Conservation (phyloP, 2,888 invertebrate species). For the Cheilosia pagana region DNA sequence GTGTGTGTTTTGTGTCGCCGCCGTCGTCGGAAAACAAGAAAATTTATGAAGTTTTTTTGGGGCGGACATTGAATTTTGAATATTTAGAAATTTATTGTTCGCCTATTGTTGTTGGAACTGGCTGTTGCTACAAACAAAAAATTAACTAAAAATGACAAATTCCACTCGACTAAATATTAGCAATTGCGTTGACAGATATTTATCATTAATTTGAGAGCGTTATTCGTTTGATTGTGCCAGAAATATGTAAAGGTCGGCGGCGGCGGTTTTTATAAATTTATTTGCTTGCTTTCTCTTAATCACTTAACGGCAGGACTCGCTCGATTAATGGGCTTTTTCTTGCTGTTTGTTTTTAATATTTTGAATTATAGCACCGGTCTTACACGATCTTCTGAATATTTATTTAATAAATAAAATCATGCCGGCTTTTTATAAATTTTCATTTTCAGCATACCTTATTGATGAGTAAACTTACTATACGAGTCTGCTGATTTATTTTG, state of each 20-base stretch:
- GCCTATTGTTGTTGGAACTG: slow-evolving; percentile 5
- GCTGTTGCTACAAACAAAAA: slow-evolving; percentile 5
- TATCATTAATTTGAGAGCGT: slow-evolving; percentile 49
- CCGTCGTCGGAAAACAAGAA: slow-evolving; percentile 51
- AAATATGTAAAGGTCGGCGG: slow-evolving; percentile 54
- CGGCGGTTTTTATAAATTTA: slow-evolving; percentile 33
- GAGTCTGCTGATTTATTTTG: no score
- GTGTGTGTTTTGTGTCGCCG: slow-evolving; percentile 19
- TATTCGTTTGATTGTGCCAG: slow-evolving; percentile 55
- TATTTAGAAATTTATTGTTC: slow-evolving; percentile 64
- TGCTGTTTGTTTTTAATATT: slow-evolving; percentile 3
- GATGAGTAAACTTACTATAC: no score
- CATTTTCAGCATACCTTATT: no score
- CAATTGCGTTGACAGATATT: slow-evolving; percentile 65
- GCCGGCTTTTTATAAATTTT: neutral
- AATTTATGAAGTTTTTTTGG: slow-evolving; percentile 56
- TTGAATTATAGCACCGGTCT: slow-evolving; percentile 10
- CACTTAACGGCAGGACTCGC: slow-evolving; percentile 40
- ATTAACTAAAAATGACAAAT: slow-evolving; percentile 48
- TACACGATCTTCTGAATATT: neutral
- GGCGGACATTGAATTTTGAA: slow-evolving; percentile 53
- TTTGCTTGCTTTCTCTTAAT: slow-evolving; percentile 35
- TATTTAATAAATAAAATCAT: neutral
- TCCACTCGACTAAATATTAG: slow-evolving; percentile 58
- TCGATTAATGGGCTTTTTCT: slow-evolving; percentile 32